Percentiles rank a stretch among this genome's conserved stretches.
phyloP scores from a whole-genome alignment of 2,113 vertebrate species.

The Gallinago jamesoni region DNA sequence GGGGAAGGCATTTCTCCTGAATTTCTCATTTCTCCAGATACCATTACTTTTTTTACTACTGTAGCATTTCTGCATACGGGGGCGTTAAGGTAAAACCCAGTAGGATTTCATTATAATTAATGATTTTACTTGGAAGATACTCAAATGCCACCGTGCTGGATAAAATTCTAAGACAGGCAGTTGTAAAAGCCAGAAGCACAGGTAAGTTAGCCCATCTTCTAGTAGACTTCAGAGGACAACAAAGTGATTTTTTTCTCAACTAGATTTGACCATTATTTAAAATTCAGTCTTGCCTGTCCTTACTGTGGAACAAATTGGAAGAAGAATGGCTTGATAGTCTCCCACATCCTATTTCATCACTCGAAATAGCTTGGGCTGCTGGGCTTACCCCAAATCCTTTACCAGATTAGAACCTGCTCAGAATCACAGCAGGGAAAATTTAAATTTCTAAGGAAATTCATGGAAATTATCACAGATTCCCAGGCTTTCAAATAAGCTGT shows the following conservation, averaged over 20 bases:
- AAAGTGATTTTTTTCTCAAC: neutral
- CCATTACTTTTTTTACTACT: neutral
- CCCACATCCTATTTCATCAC: neutral
- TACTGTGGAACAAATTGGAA: neutral
- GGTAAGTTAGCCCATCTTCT: neutral
- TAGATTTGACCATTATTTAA: neutral
- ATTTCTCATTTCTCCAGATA: neutral
- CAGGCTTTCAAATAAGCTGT: neutral
- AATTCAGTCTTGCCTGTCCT: neutral
- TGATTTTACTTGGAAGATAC: neutral
- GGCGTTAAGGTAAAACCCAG: neutral
- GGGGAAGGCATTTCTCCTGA: neutral
- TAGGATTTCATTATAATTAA: neutral
- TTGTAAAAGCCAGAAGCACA: neutral
- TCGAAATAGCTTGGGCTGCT: neutral
- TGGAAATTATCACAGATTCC: neutral
- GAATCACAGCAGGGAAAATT: neutral
- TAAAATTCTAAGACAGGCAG: neutral
- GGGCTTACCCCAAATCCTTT: neutral
- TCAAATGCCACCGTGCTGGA: accelerated
- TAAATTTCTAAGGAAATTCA: neutral
- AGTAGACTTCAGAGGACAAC: neutral
- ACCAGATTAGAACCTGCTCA: neutral
- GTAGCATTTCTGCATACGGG: accelerated
- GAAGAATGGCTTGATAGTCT: neutral